phyloP scores from a whole-genome alignment of 1,140 invertebrate species.

The Glossosoma conforme region DNA sequence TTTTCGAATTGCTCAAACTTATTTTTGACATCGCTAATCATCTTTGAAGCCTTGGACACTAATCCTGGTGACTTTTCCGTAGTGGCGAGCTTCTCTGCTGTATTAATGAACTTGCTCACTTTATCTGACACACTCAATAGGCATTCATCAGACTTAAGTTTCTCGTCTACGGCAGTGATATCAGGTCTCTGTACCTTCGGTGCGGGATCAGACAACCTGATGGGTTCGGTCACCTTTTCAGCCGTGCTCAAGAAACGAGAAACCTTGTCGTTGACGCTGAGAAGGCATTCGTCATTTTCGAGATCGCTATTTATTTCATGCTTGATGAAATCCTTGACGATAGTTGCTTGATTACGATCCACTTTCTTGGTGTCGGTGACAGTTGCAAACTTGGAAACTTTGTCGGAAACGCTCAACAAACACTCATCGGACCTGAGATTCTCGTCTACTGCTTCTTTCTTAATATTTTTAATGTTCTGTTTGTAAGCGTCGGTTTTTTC shows the following conservation, averaged over 20 bases:
- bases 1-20: conserved; percentile 27
- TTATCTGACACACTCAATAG: conserved; percentile 56
- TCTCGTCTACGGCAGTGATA: conserved; percentile 51
- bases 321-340: conserved; percentile 38
- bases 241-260: conserved; percentile 58
- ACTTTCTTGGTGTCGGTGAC: conserved; percentile 40
- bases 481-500: conserved; percentile 35
- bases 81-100: conserved; percentile 49
- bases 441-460: conserved; percentile 38
- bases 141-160: conserved; percentile 51
- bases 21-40: conserved; percentile 28
- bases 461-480: conserved; percentile 36
- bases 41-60: conserved; percentile 37
- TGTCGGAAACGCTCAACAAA: conserved; percentile 56
- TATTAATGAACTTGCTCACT: conserved; percentile 56
- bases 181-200: conserved; percentile 48
- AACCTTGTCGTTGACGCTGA: conserved; percentile 63
- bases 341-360: conserved; percentile 37
- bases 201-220: conserved; percentile 37
- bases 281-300: conserved; percentile 56
- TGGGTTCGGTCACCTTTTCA: conserved; percentile 50
- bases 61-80: conserved; percentile 38
- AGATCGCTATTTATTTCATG: conserved; percentile 47
- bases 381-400: conserved; percentile 55
- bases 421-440: conserved; percentile 48